Conservation (phyloP, 2,888 invertebrate species). For the Octonoba sinensis region DNA sequence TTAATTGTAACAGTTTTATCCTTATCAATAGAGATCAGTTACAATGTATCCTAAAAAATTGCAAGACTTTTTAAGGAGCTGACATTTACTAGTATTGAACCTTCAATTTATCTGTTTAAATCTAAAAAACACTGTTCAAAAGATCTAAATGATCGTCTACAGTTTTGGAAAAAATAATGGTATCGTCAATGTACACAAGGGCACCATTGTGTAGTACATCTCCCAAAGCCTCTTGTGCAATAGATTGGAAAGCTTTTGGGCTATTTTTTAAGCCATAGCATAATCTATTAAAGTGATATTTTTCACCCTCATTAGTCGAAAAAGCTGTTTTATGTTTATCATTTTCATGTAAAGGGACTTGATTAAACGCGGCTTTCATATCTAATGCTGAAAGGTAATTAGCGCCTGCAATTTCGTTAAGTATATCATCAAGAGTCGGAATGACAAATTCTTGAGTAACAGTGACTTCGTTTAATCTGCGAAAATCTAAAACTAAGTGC, state of each 20-base stretch:
- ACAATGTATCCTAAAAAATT: background rate
- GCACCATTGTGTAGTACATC: background rate
- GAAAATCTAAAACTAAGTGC: conserved; percentile 3
- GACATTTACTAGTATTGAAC: conserved; percentile 2
- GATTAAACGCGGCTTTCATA: conserved; percentile 1
- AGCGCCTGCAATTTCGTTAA: background rate
- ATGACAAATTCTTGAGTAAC: too few relatives aligned
- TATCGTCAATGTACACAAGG: background rate
- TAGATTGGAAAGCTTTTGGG: background rate
- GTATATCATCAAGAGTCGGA: too few relatives aligned
- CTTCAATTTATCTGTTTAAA: background rate
- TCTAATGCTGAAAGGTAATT: background rate
- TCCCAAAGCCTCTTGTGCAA: background rate
- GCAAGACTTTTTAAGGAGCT: background rate
- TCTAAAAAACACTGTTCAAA: too few relatives aligned
- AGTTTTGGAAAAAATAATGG: background rate
- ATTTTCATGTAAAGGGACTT: background rate
- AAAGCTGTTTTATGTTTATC: conserved; percentile 1
- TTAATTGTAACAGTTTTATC: conserved; percentile 1
- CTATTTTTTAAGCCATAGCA: background rate
- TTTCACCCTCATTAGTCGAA: background rate
- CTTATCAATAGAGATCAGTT: background rate
- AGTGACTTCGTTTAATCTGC: background rate
- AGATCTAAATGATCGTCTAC: too few relatives aligned
- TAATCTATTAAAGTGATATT: background rate